Evolutionary conservation across 2,113 vertebrate species (phyloP), one percentile per base, ranked within the genome.

Genomic region (Psilopogon haemacephalus): DNA sequence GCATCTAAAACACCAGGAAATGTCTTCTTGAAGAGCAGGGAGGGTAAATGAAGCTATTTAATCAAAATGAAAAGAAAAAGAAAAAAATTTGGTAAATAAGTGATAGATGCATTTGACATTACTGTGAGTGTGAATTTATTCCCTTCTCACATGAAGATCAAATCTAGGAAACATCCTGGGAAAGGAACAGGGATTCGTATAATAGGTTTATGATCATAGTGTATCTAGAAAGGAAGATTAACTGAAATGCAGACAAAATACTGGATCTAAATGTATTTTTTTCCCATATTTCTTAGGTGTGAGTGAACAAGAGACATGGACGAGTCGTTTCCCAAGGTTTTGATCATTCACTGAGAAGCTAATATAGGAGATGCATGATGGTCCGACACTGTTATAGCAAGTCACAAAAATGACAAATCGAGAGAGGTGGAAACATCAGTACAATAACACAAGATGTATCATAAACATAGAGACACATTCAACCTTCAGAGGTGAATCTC

Each of bases 111-210:
- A 33, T 84, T 90, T 88, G 50, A 64, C 32, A 58, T 65, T 77
- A 74, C 21, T 8, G 23, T 55, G n/a, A 86, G 17, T n/a, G 17
- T 38, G 11, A 60, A 67, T 32, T 63, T 63, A 69, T 65, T 72
- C 30, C 19, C 11, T 83, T 83, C 38, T 84, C 59, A 92, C 65
- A 68, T 15, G 42, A 95, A 82, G 62, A 93, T 85, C 28, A 95
- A 92, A 88, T 88, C 24, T 76, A n/a, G 46, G 30, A 86, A 84
- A 71, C 10, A 84, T 88, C 35, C 71, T 90, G n/a, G 52, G 35
- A 74, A 40, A 90, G 19, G 26, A 82, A 58, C 8, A 63, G 18
- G 69, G 35, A 86, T 93, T 84, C 67, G 8, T 77, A 5, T 11
- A 56, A 65, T 27, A 60, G 4, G 60, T 87, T 90, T 63, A 46